These are phyloP conservation scores for Dolichallabes microphthalmus DNA, from an alignment of 2,113 vertebrate species.

Conservation along the genomic window DNA sequence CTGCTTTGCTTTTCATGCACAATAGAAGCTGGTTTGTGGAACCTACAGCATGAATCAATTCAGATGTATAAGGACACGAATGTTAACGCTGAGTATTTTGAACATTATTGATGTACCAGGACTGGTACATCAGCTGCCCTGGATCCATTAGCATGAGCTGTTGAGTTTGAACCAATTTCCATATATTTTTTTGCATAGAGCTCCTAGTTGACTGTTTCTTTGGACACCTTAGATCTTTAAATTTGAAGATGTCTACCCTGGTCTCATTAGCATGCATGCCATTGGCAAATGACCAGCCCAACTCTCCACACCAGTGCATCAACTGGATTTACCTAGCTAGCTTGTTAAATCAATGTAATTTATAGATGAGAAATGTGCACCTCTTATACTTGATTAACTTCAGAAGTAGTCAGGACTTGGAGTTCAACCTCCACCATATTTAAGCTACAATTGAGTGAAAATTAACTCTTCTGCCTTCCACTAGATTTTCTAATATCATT, in stretches of 20 bases:
- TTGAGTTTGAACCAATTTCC: no score
- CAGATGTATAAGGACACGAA: background rate
- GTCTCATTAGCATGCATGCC: background rate
- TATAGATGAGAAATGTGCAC: background rate
- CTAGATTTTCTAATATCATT: background rate
- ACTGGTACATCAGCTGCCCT: no score
- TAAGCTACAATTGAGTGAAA: background rate
- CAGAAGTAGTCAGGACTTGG: background rate
- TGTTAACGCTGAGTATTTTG: background rate
- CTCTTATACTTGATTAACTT: background rate
- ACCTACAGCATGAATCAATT: background rate
- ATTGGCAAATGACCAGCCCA: no score
- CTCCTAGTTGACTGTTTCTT: no score
- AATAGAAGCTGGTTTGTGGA: conserved; percentile 29
- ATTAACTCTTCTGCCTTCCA: background rate
- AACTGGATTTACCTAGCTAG: background rate
- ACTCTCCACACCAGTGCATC: background rate
- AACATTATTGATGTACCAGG: background rate
- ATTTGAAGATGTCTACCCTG: background rate
- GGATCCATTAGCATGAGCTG: no score
- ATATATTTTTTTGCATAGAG: no score
- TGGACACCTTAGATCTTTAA: no score
- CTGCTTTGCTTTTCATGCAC: conserved; percentile 28
- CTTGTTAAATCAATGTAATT: accelerated
- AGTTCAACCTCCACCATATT: background rate